These are phyloP conservation scores for Cremastinae sp. DNA, from an alignment of 2,888 invertebrate species.

Conservation along the genomic window DNA sequence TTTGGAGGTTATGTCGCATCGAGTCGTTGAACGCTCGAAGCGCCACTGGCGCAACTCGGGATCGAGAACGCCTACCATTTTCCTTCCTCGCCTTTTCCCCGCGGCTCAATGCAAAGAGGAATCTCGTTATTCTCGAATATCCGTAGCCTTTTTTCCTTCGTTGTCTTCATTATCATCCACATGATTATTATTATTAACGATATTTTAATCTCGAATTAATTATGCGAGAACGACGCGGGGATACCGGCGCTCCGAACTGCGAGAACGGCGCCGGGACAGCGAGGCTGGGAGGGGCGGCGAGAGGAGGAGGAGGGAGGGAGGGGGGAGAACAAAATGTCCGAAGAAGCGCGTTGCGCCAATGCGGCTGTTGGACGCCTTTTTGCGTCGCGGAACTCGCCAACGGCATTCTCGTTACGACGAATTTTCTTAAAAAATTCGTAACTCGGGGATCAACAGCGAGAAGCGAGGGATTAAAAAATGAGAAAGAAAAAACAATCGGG, in stretches of 20 bases:
- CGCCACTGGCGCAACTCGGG: constrained; percentile 43
- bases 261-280: background rate
- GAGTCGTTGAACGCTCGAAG: constrained; percentile 44
- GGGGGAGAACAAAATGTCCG: constrained; percentile 36
- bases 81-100: constrained; percentile 6
- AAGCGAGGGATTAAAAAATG: background rate
- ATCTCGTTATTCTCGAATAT: background rate
- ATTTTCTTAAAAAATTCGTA: constrained; percentile 29
- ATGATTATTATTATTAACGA: background rate
- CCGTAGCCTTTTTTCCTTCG: background rate
- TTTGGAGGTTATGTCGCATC: constrained; percentile 52
- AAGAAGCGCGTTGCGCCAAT: constrained; percentile 64
- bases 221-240: constrained; percentile 5
- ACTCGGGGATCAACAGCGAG: constrained; percentile 17
- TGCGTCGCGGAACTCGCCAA: constrained; percentile 72
- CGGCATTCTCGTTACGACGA: constrained; percentile 57
- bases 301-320: constrained; percentile 4
- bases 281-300: constrained; percentile 8
- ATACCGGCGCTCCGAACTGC: constrained; percentile 27
- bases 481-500: constrained; percentile 7
- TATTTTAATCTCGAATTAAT: background rate
- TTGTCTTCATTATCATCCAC: background rate
- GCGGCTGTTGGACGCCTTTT: constrained; percentile 66
- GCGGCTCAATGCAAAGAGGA: background rate
- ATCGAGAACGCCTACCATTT: constrained; percentile 2